These are phyloP conservation scores for Boulengeromyrus knoepffleri DNA, from an alignment of 2,113 vertebrate species.

Conservation along the genomic window DNA sequence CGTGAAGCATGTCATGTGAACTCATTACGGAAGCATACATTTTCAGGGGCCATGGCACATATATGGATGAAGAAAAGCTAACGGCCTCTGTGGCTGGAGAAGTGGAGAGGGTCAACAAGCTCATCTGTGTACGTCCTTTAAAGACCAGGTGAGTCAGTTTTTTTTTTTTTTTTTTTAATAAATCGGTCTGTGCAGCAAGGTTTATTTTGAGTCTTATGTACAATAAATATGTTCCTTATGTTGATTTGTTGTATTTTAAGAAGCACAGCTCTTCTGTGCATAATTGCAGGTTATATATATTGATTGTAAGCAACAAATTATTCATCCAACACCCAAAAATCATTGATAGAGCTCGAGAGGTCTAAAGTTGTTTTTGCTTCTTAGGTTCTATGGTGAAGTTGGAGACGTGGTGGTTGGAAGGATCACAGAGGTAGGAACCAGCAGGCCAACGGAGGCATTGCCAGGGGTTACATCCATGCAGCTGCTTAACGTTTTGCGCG, in stretches of 20 bases:
- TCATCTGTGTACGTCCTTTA: constrained; percentile 77
- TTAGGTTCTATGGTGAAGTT: constrained; percentile 89
- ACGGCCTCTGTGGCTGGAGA: constrained; percentile 75
- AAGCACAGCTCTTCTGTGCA: background rate
- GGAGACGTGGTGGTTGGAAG: constrained; percentile 91
- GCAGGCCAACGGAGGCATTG: background rate
- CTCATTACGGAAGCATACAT: background rate
- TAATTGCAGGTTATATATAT: background rate
- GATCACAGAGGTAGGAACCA: constrained; percentile 81
- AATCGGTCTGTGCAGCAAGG: background rate
- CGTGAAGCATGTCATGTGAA: background rate
- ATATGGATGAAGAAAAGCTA: constrained; percentile 87
- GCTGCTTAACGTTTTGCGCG: background rate
- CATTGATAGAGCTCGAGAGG: background rate
- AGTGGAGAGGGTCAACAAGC: constrained; percentile 72
- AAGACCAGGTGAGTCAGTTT: constrained; percentile 67
- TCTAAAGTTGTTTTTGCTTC: background rate
- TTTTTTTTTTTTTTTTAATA: background rate
- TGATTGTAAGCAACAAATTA: background rate
- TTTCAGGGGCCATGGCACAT: constrained; percentile 87
- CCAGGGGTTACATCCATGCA: background rate
- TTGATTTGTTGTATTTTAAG: background rate
- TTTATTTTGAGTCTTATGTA: background rate
- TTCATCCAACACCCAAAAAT: background rate
- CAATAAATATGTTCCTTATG: background rate